These are phyloP conservation scores for Sebastes schlegelii DNA, from an alignment of 2,113 vertebrate species.

Conservation along the genomic window DNA sequence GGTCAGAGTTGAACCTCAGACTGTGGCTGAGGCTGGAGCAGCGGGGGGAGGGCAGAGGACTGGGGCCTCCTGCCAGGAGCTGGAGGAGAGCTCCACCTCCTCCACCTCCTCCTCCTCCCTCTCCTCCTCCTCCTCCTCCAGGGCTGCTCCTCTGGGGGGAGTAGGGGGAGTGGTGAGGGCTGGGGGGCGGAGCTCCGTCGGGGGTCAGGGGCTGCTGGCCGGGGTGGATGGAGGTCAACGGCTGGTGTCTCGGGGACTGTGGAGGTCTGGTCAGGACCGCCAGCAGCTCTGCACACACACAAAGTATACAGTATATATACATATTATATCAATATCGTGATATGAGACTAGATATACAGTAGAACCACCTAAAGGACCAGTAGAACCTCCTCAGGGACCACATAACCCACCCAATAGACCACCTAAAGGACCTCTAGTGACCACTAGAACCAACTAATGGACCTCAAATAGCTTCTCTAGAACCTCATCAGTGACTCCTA, in stretches of 20 bases:
- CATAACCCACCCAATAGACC: not conserved
- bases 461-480: too few relatives aligned
- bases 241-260: slow-evolving; percentile 56
- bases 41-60: slow-evolving; percentile 91
- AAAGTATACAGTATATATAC: too few relatives aligned
- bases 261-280: slow-evolving; percentile 42
- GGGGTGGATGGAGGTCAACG: slow-evolving; percentile 34
- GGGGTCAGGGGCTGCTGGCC: slow-evolving; percentile 46
- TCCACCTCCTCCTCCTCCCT: slow-evolving; percentile 37
- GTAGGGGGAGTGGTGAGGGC: slow-evolving; percentile 53
- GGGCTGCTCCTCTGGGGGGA: slow-evolving; percentile 55
- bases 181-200: slow-evolving; percentile 12
- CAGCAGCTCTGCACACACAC: slow-evolving; percentile 56
- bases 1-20: slow-evolving; percentile 94
- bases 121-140: slow-evolving; percentile 34
- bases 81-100: slow-evolving; percentile 88
- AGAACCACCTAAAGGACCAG: not conserved
- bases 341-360: too few relatives aligned
- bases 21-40: slow-evolving; percentile 92
- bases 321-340: too few relatives aligned
- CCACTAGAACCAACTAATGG: not conserved
- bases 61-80: slow-evolving; percentile 90
- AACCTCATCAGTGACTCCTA: too few relatives aligned
- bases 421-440: not conserved
- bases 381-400: not conserved